phyloP scores from a whole-genome alignment of 2,888 invertebrate species.

The Punctoribates punctum region DNA sequence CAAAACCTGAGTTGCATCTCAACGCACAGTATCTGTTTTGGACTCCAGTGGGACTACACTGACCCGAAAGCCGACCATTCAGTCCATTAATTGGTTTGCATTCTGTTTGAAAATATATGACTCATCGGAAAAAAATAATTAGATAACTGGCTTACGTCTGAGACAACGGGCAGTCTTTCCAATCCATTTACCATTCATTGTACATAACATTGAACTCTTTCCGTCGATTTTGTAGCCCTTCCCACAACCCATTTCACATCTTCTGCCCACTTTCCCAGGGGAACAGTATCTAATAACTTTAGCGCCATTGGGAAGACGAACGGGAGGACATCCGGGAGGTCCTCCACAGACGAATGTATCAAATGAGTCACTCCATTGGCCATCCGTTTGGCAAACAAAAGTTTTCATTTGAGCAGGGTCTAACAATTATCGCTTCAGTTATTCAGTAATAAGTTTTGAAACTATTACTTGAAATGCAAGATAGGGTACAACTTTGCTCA shows the following conservation, averaged over 20 bases:
- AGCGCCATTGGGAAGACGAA: not conserved
- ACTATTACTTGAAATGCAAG: not conserved
- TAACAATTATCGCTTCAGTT: not conserved
- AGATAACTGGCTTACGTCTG: constrained; percentile 1
- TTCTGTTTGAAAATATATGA: not conserved
- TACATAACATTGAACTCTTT: not conserved
- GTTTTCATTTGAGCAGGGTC: not conserved
- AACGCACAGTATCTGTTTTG: not conserved
- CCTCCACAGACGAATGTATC: not conserved
- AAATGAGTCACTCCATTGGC: not conserved
- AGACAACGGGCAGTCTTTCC: not conserved
- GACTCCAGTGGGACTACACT: not conserved
- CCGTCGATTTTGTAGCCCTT: not conserved
- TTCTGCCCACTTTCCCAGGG: not conserved
- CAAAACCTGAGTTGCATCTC: not conserved
- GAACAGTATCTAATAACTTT: not conserved
- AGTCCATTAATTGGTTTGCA: not conserved
- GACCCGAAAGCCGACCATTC: not conserved
- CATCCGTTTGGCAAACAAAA: not conserved
- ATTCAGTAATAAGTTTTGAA: not conserved
- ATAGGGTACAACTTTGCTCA: not conserved
- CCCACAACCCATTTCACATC: not conserved
- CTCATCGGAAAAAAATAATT: not conserved
- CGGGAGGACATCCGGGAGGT: not conserved
- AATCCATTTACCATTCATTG: not conserved